These are phyloP conservation scores for Drosophila colorata DNA, from an alignment of 2,888 invertebrate genomes.

Conservation along the genomic window DNA sequence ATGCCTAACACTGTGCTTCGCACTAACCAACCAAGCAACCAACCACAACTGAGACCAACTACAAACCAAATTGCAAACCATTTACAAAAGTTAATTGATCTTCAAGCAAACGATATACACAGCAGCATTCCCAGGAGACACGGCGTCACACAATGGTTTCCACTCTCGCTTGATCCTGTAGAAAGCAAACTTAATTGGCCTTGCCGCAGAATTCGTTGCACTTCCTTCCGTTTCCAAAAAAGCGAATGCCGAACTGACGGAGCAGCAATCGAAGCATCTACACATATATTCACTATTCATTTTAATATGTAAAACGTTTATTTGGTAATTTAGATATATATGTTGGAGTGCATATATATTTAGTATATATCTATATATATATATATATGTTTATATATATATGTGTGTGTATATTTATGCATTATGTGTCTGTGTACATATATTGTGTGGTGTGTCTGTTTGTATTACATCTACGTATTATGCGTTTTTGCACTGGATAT, in stretches of 20 bases:
- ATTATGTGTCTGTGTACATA: constrained; percentile 24
- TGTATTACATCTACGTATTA: constrained; percentile 54
- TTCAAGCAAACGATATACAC: not conserved
- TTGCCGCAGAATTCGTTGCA: constrained; percentile 3
- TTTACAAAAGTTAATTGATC: not conserved
- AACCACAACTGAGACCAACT: constrained; percentile 41
- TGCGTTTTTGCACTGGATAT: constrained; percentile 57
- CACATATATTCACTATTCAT: constrained; percentile 27
- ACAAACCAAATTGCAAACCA: constrained; percentile 12
- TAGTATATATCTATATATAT: constrained; percentile 10
- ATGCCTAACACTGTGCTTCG: constrained; percentile 48
- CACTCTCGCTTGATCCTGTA: constrained; percentile 3
- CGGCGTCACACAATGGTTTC: constrained; percentile 17
- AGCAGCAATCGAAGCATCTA: constrained; percentile 1
- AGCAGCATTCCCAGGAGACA: constrained; percentile 29
- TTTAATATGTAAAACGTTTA: constrained; percentile 29
- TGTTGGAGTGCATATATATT: constrained; percentile 1
- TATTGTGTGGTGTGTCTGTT: constrained; percentile 33
- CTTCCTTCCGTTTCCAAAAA: not conserved
- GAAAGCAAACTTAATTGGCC: not conserved
- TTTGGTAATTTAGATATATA: constrained; percentile 25
- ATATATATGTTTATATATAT: constrained; percentile 4
- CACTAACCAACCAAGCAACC: constrained; percentile 36
- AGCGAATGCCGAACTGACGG: not conserved
- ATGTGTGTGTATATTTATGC: constrained; percentile 10